Percentiles rank a stretch among this genome's conserved stretches.
These are phyloP conservation scores for Cassiopea xamachana DNA, from an alignment of 30 jellyfish, hydroid and myxozoan species.

Conservation along the genomic window DNA sequence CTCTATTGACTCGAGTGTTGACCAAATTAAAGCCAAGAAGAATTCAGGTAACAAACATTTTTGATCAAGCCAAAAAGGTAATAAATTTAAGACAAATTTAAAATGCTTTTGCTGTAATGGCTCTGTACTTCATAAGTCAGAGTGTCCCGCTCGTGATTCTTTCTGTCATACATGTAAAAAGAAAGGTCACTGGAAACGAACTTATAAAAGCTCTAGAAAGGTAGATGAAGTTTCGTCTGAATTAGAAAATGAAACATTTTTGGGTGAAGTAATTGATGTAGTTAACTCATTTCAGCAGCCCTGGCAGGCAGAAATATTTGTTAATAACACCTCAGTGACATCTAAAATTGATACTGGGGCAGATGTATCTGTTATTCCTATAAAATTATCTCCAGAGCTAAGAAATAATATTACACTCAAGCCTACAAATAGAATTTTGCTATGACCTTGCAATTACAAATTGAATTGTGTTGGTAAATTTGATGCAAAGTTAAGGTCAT, in stretches of 20 bases:
- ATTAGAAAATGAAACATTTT: conserved; percentile 2
- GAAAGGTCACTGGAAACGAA: conserved; percentile 44
- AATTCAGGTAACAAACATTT: background rate
- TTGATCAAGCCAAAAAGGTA: background rate
- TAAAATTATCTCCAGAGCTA: background rate
- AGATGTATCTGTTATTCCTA: conserved; percentile 35
- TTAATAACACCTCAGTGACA: conserved; percentile 13
- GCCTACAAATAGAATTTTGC: too few relatives aligned
- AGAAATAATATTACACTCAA: too few relatives aligned
- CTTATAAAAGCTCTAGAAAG: conserved; percentile 9
- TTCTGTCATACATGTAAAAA: conserved; percentile 22
- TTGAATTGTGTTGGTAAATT: too few relatives aligned
- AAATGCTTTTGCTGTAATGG: conserved; percentile 1
- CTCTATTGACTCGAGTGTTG: conserved; percentile 7
- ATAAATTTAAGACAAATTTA: background rate
- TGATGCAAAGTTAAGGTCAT: too few relatives aligned
- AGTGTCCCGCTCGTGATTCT: conserved; percentile 36
- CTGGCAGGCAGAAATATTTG: conserved; percentile 6
- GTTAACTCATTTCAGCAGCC: conserved; percentile 15
- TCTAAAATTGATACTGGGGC: conserved; percentile 40
- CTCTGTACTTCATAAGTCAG: background rate
- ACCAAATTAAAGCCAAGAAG: conserved; percentile 18
- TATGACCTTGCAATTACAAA: too few relatives aligned
- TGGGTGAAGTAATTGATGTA: conserved; percentile 37
- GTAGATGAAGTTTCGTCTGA: background rate